phyloP scores from a whole-genome alignment of 2,797 vertebrate genomes.

The Tangara arthus region DNA sequence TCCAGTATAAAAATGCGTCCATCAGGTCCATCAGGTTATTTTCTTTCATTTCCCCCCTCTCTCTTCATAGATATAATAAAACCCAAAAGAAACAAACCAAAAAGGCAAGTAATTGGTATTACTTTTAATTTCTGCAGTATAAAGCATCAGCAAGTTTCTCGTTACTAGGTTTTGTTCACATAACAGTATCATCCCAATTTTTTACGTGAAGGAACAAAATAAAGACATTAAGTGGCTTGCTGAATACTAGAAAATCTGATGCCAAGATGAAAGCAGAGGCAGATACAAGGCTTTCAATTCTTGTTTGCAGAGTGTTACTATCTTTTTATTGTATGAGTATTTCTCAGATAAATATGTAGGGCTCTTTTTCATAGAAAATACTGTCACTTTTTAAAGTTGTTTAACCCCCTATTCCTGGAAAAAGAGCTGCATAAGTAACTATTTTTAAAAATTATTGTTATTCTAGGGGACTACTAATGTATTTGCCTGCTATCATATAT shows the following conservation, averaged over 20 bases:
- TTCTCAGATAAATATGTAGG: not conserved
- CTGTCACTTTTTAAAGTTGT: not conserved
- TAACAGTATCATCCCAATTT: not conserved
- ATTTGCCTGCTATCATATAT: not conserved
- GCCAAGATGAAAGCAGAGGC: not conserved
- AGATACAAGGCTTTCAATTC: not conserved
- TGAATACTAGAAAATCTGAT: not conserved
- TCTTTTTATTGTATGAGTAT: not conserved
- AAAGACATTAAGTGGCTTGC: not conserved
- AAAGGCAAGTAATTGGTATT: not conserved
- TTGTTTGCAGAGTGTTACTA: not conserved
- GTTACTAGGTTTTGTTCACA: not conserved
- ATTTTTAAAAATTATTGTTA: fast-evolving
- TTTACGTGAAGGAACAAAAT: not conserved
- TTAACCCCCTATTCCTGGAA: not conserved
- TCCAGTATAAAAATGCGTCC: not conserved
- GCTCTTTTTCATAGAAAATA: not conserved
- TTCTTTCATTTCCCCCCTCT: not conserved
- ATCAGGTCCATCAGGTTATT: not conserved
- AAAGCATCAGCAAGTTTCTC: not conserved
- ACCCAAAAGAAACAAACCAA: too few relatives aligned
- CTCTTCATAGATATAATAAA: not conserved
- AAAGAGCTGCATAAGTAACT: not conserved
- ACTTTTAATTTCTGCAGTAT: not conserved
- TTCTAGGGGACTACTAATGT: not conserved